These are phyloP conservation scores for Dromiciops gliroides DNA, from an alignment of 2,113 vertebrate species.

Conservation along the genomic window DNA sequence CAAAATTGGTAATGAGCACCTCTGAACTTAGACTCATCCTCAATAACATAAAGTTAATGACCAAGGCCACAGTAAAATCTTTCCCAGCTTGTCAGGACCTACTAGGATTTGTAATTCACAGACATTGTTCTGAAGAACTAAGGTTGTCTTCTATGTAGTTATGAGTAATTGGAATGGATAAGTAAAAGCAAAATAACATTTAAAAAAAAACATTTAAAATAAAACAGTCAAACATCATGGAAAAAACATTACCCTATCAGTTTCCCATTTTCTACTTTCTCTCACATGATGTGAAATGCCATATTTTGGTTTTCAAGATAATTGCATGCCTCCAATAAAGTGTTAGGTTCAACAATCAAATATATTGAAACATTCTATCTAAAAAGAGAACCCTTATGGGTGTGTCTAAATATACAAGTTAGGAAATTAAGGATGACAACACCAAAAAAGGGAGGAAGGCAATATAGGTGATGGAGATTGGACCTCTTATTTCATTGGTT, in stretches of 20 bases:
- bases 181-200: background rate
- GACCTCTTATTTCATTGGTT: too few relatives aligned
- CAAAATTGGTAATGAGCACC: background rate
- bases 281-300: background rate
- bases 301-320: background rate
- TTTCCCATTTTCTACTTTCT: background rate
- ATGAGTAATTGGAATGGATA: background rate
- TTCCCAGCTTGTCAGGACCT: background rate
- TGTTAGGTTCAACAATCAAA: background rate
- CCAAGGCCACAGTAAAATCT: too few relatives aligned
- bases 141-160: background rate
- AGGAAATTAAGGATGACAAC: background rate
- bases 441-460: background rate
- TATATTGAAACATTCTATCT: background rate
- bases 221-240: background rate
- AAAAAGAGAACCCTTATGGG: background rate
- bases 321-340: background rate
- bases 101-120: background rate
- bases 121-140: background rate
- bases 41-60: background rate
- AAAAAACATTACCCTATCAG: background rate
- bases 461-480: too few relatives aligned
- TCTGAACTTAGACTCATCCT: background rate
- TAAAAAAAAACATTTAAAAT: background rate
- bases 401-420: slow-evolving; percentile 12